A percentile compares a stretch with the other conserved stretches of the same genome.
phyloP scores from a whole-genome alignment of 2,888 invertebrate genomes.

The Galerucella nymphaeae region DNA sequence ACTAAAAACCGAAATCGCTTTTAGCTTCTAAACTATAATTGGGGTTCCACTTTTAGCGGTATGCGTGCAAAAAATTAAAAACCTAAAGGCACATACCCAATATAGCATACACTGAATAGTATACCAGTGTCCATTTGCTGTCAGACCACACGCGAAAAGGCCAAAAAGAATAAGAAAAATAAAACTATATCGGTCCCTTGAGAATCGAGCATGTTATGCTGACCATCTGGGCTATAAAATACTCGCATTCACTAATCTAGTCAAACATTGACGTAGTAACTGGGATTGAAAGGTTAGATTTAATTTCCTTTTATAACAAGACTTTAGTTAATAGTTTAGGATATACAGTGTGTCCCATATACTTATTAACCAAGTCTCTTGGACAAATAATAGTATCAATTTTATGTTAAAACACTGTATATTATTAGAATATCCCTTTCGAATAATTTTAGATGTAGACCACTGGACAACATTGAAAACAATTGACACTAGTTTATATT shows the following conservation, averaged over 20 bases:
- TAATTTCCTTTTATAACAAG: neutral
- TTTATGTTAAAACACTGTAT: too few relatives aligned
- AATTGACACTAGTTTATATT: conserved; percentile 43
- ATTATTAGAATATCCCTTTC: neutral
- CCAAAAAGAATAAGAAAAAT: conserved; percentile 26
- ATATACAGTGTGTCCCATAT: too few relatives aligned
- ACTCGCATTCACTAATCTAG: conserved; percentile 36
- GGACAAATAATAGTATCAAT: too few relatives aligned
- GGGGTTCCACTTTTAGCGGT: conserved; percentile 2
- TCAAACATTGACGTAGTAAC: conserved; percentile 4
- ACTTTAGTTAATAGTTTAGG: too few relatives aligned
- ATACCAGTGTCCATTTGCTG: conserved; percentile 35
- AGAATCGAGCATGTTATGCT: conserved; percentile 36
- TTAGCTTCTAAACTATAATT: conserved; percentile 19
- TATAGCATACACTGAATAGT: conserved; percentile 37
- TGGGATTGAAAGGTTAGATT: neutral
- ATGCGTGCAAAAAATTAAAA: conserved; percentile 23
- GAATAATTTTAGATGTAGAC: neutral
- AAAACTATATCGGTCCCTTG: conserved; percentile 39
- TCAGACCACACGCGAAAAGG: conserved; percentile 42
- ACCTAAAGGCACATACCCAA: conserved; percentile 28
- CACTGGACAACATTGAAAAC: conserved; percentile 34
- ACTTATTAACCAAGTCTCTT: too few relatives aligned
- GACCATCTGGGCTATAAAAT: conserved; percentile 42
- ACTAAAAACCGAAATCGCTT: neutral